phyloP scores from a whole-genome alignment of 2,797 vertebrate species.

The Amblyraja radiata region DNA sequence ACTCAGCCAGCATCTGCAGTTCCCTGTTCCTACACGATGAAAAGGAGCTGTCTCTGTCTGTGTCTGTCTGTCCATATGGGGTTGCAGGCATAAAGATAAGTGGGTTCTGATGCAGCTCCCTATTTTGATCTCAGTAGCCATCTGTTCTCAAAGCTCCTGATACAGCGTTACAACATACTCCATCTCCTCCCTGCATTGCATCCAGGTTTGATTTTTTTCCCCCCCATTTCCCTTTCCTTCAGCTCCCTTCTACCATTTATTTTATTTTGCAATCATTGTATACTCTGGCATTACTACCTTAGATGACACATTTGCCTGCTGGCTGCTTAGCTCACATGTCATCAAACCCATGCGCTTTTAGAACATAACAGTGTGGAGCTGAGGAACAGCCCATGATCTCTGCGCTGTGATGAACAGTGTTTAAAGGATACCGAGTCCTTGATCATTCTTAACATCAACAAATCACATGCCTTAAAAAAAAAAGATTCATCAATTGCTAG shows the following conservation, averaged over 20 bases:
- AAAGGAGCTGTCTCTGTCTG: no score
- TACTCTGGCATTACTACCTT: background rate
- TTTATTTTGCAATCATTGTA: background rate
- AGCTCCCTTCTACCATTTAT: background rate
- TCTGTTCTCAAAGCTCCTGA: background rate
- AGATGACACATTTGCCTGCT: background rate
- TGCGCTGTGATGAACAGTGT: background rate
- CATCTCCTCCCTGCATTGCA: background rate
- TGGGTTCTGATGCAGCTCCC: background rate
- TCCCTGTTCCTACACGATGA: no score
- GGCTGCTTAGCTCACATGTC: background rate
- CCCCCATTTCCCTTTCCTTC: background rate
- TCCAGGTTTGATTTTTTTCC: background rate
- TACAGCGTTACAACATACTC: background rate
- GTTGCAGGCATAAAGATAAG: background rate
- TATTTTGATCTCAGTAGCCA: background rate
- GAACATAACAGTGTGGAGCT: no score
- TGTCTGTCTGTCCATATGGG: no score
- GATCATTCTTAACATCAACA: background rate
- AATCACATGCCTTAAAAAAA: background rate
- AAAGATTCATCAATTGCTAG: background rate
- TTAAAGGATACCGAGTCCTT: background rate
- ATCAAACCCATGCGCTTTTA: background rate
- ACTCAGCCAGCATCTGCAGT: no score
- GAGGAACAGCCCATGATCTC: no score